These are phyloP conservation scores for Andrena fulva DNA, from an alignment of 2,888 invertebrate species.

Conservation along the genomic window DNA sequence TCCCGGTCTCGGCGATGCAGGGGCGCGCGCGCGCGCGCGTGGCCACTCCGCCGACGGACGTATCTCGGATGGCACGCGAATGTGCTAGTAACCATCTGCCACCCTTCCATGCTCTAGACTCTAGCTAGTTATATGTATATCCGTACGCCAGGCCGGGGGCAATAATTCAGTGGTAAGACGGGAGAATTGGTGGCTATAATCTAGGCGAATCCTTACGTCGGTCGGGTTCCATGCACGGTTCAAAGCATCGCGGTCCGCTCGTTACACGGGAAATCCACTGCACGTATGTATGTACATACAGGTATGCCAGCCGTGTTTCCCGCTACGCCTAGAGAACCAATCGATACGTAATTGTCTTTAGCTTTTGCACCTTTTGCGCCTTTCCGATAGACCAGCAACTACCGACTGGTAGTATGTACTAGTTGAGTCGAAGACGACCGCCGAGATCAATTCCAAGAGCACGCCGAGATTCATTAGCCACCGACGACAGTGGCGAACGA, in stretches of 20 bases:
- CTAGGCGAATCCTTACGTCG: conserved; percentile 36
- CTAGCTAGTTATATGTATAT: conserved; percentile 43
- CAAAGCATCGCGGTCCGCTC: conserved; percentile 16
- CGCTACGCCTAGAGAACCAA: conserved; percentile 12
- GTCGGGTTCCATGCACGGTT: conserved; percentile 18
- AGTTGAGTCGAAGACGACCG: too few relatives aligned
- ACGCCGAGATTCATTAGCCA: neutral
- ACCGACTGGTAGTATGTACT: too few relatives aligned
- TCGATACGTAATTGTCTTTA: conserved; percentile 55
- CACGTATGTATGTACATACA: conserved; percentile 20
- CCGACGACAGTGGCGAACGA: neutral
- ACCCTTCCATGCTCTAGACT: conserved; percentile 66
- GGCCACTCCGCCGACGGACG: neutral
- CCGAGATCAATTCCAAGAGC: neutral
- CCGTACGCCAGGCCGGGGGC: conserved; percentile 46
- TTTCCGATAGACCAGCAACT: too few relatives aligned
- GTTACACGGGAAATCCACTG: conserved; percentile 30
- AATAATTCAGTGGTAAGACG: conserved; percentile 47
- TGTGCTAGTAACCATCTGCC: conserved; percentile 66
- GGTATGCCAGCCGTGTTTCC: neutral
- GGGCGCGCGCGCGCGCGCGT: neutral
- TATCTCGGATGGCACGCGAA: conserved; percentile 39
- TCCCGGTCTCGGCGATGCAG: conserved; percentile 24
- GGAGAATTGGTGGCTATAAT: conserved; percentile 63
- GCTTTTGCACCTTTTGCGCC: conserved; percentile 34